Conservation (phyloP, 2,797 vertebrate genomes). For the Diceros bicornis region DNA sequence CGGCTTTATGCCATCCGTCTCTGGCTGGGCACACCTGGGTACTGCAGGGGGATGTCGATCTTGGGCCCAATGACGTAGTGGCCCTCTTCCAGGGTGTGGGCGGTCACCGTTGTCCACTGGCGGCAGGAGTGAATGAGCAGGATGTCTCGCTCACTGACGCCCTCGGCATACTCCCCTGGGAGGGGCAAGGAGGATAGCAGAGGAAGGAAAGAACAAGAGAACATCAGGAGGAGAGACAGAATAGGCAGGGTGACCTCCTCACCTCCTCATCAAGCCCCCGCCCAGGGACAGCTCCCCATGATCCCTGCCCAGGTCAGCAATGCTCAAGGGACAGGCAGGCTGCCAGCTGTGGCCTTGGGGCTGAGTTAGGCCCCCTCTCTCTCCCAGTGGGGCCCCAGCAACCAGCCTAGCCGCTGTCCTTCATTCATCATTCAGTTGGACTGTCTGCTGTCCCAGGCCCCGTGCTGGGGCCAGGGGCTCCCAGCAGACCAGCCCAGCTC, state of each 20-base stretch:
- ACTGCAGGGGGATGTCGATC: slow-evolving; percentile 98
- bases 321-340: not conserved
- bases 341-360: slow-evolving; percentile 29
- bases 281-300: not conserved
- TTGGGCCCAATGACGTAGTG: slow-evolving; percentile 99
- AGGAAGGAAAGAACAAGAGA: not conserved
- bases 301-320: not conserved
- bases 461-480: not conserved
- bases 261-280: not conserved
- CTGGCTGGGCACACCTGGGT: slow-evolving; percentile 92
- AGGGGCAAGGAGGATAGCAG: not conserved
- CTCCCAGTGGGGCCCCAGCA: not conserved
- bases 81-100: slow-evolving; percentile 97
- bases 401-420: not conserved
- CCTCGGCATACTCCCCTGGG: slow-evolving; percentile 96
- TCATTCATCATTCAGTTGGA: not conserved
- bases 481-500: not conserved
- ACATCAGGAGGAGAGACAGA: slow-evolving; percentile 19
- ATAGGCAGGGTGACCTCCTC: not conserved
- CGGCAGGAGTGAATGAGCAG: slow-evolving; percentile 97
- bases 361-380: not conserved
- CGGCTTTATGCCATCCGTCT: not conserved
- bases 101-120: slow-evolving; percentile 99
- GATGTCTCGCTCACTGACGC: slow-evolving; percentile 95
- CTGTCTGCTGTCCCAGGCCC: not conserved